phyloP scores from a whole-genome alignment of 2,888 invertebrate species.

The Aspidiotus rigidus region DNA sequence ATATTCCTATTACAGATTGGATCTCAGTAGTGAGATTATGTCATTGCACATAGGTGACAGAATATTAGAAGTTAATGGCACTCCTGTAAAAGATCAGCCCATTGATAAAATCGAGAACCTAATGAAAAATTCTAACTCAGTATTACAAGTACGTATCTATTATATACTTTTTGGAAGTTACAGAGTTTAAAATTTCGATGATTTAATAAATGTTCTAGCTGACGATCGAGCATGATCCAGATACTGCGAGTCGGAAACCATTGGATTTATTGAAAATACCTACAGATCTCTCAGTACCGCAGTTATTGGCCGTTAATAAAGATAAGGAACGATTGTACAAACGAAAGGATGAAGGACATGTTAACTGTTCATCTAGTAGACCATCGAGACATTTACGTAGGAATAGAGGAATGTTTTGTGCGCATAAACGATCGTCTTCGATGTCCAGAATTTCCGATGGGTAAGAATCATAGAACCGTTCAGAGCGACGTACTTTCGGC shows the following conservation, averaged over 20 bases:
- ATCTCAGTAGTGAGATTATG: slow-evolving; percentile 70
- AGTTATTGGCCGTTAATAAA: slow-evolving; percentile 26
- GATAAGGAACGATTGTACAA: slow-evolving; percentile 42
- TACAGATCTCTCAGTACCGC: slow-evolving; percentile 32
- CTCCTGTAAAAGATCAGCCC: slow-evolving; percentile 70
- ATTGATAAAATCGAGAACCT: slow-evolving; percentile 69
- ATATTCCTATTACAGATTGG: slow-evolving; percentile 53
- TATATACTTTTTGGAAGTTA: too few relatives aligned
- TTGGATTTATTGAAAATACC: slow-evolving; percentile 44
- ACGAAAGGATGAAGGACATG: slow-evolving; percentile 49
- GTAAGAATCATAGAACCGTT: slow-evolving; percentile 43
- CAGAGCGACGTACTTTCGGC: neutral
- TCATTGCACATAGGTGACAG: slow-evolving; percentile 84
- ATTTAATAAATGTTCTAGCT: slow-evolving; percentile 47
- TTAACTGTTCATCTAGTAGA: slow-evolving; percentile 35
- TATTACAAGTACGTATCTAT: slow-evolving; percentile 55
- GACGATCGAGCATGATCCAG: slow-evolving; percentile 83
- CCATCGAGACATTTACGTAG: slow-evolving; percentile 53
- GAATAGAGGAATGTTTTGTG: slow-evolving; percentile 40
- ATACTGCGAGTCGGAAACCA: slow-evolving; percentile 52
- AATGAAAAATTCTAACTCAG: slow-evolving; percentile 60
- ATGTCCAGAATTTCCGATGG: slow-evolving; percentile 74
- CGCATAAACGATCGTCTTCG: slow-evolving; percentile 68
- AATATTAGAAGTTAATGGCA: slow-evolving; percentile 86
- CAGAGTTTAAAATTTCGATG: neutral